Conservation (phyloP, 1,140 invertebrate genomes). For the Hycleus cichorii region DNA sequence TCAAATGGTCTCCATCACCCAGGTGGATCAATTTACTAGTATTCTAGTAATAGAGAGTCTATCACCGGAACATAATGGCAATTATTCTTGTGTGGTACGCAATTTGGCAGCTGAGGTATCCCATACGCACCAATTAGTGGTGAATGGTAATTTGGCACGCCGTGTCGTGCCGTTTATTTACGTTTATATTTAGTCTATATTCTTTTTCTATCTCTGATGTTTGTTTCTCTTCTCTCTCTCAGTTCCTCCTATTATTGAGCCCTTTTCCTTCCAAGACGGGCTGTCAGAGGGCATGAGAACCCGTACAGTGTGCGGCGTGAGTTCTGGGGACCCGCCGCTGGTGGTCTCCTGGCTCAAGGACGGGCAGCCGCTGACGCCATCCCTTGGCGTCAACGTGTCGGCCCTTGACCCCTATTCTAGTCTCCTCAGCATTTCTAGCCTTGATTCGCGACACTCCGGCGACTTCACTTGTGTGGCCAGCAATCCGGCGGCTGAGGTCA, state of each 20-base stretch:
- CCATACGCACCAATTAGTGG: slow-evolving; percentile 64
- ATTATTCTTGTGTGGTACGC: slow-evolving; percentile 66
- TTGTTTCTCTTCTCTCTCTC: slow-evolving; percentile 59
- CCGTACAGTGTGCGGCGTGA: slow-evolving; percentile 76
- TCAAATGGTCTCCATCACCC: slow-evolving; percentile 57
- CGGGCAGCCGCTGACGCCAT: slow-evolving; percentile 55
- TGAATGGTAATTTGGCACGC: slow-evolving; percentile 66
- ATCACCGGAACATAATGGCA: slow-evolving; percentile 68
- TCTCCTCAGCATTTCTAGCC: slow-evolving; percentile 68
- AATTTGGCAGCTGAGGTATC: slow-evolving; percentile 66
- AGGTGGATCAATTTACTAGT: slow-evolving; percentile 69
- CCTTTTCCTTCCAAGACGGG: slow-evolving; percentile 74
- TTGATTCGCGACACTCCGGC: slow-evolving; percentile 65
- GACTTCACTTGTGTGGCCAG: slow-evolving; percentile 76
- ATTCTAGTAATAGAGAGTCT: slow-evolving; percentile 72
- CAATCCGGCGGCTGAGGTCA: slow-evolving; percentile 69
- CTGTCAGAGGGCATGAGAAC: slow-evolving; percentile 78
- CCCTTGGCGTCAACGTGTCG: slow-evolving; percentile 59
- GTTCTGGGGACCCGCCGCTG: slow-evolving; percentile 68
- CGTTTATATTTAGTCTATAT: slow-evolving; percentile 16
- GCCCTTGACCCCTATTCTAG: slow-evolving; percentile 67
- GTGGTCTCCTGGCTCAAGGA: slow-evolving; percentile 74
- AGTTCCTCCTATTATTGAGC: slow-evolving; percentile 79
- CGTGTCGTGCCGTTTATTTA: slow-evolving; percentile 30
- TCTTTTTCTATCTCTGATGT: slow-evolving; percentile 54